Percentiles rank a stretch among this genome's conserved stretches.
These are phyloP conservation scores for Cichladusa arquata DNA, from an alignment of 2,113 vertebrate genomes.

Conservation along the genomic window DNA sequence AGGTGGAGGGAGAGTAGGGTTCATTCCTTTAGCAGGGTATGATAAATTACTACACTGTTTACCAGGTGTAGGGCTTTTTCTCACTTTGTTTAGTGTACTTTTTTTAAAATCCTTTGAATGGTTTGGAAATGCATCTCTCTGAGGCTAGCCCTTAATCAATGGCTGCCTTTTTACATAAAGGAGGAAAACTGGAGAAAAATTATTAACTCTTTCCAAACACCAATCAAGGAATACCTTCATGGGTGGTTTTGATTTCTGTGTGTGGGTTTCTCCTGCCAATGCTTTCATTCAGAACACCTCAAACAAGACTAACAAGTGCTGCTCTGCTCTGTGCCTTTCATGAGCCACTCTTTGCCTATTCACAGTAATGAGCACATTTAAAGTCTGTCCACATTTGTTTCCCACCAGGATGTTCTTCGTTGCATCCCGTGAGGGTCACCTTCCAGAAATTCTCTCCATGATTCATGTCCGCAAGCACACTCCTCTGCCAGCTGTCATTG, in stretches of 20 bases:
- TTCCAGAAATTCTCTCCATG: conserved; percentile 96
- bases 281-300: not conserved
- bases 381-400: conserved; percentile 71
- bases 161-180: not conserved
- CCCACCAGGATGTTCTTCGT: conserved; percentile 90
- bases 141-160: not conserved
- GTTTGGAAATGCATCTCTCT: not conserved
- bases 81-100: not conserved
- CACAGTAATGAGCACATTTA: conserved; percentile 52
- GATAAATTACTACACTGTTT: not conserved
- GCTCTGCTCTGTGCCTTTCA: conserved; percentile 27
- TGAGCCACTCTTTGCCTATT: conserved; percentile 36
- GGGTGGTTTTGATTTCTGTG: not conserved
- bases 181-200: not conserved
- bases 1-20: not conserved
- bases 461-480: conserved; percentile 94
- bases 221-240: not conserved
- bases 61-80: not conserved
- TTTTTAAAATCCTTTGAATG: not conserved
- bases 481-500: conserved; percentile 90
- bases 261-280: not conserved
- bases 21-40: not conserved
- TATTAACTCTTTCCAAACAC: not conserved
- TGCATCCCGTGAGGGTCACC: conserved; percentile 95
- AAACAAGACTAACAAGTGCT: not conserved